phyloP scores from a whole-genome alignment of 2,113 vertebrate species.

The Ivindomyrus marchei region DNA sequence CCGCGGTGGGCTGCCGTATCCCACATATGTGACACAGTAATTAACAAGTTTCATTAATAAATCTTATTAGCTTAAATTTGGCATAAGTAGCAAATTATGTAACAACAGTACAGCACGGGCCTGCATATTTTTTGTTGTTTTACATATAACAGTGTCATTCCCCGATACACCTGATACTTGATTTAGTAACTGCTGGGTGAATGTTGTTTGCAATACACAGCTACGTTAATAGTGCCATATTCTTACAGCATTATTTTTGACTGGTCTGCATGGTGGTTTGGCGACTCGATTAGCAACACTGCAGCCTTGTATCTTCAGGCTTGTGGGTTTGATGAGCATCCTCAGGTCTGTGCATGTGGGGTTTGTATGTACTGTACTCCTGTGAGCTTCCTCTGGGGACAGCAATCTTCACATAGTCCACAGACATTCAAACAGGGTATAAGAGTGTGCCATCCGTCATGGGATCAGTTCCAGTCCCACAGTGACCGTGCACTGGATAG shows the following conservation, averaged over 20 bases:
- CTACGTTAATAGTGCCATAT: not conserved
- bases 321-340: not conserved
- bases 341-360: not conserved
- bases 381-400: not conserved
- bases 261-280: not conserved
- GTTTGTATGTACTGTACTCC: not conserved
- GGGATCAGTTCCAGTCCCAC: not conserved
- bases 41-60: constrained; percentile 1
- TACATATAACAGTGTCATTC: not conserved
- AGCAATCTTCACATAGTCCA: not conserved
- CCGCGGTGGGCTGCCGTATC: not conserved
- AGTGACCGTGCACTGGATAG: not conserved
- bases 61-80: not conserved
- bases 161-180: not conserved
- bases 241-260: not conserved
- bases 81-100: not conserved
- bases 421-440: not conserved
- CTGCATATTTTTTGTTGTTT: not conserved
- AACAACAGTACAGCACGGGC: not conserved
- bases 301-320: not conserved
- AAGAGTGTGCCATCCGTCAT: not conserved
- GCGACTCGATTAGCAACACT: not conserved
- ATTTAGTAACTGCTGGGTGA: not conserved
- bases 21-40: not conserved
- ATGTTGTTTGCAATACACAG: not conserved